These are phyloP conservation scores for Heteromormyrus szaboi DNA, from an alignment of 2,797 vertebrate species.

Conservation along the genomic window DNA sequence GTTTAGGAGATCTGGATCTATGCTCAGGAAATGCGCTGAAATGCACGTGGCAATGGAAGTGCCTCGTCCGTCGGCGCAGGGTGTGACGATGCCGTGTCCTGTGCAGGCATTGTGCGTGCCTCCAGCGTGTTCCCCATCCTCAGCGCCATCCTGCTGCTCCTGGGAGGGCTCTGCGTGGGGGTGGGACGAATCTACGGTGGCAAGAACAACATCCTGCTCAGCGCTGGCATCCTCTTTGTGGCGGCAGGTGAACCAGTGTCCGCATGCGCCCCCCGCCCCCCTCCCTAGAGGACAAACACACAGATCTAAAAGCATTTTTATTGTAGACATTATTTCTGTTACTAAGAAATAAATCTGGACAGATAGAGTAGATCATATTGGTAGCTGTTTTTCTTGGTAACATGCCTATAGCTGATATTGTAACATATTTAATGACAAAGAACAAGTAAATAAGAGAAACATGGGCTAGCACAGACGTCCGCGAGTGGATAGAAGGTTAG, in stretches of 20 bases:
- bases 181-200: slow-evolving; percentile 81
- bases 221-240: slow-evolving; percentile 90
- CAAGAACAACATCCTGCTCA: slow-evolving; percentile 89
- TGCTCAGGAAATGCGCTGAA: not conserved
- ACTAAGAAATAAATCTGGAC: not conserved
- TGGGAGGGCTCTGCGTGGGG: slow-evolving; percentile 85
- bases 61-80: not conserved
- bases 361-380: not conserved
- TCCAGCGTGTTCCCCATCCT: slow-evolving; percentile 94
- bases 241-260: slow-evolving; percentile 74
- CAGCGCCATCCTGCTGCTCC: slow-evolving; percentile 81
- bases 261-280: not conserved
- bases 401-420: not conserved
- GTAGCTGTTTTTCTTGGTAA: not conserved
- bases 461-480: not conserved
- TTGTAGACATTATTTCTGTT: not conserved
- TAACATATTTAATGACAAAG: not conserved
- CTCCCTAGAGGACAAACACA: not conserved
- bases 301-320: not conserved
- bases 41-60: not conserved
- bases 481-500: not conserved
- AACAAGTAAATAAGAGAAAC: not conserved
- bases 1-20: not conserved
- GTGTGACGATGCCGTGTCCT: not conserved
- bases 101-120: slow-evolving; percentile 83